Base-by-base conservation (phyloP, 2,113 vertebrate species). In the Hemibagrus wyckioides region DNA sequence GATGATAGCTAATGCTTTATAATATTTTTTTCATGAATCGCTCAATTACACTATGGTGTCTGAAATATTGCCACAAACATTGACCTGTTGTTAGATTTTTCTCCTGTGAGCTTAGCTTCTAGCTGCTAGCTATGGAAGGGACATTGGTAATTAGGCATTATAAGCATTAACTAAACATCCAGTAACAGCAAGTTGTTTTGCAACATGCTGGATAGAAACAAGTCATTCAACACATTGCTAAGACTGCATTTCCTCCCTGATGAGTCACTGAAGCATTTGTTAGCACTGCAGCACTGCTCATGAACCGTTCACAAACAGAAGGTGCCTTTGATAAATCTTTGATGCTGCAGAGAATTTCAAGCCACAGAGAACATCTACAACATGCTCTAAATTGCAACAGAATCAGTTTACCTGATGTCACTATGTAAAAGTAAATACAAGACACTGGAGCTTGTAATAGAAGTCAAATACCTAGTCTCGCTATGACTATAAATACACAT, bases 321-420 rank as follows among this genome's bases (percentile, higher is more conserved):
- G 77, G 77, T 56, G 77, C 77, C 52, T 80, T 80, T 80, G 52
- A 80, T 80, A 23, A 80, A 80, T 80, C 77, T 80, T 80, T 80
- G 17, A 56, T 56, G 30, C 77, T 36, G 50, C 77, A 36, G 30
- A 56, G 77, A 80, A 56, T 80, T 56, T 56, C 4, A 23, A 54
- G 52, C 17, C 30, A 23, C 77, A 80, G 30, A 54, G 48, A 14
- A 79, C 14, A 54, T 79, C 48, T 52, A 54, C 25, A 52, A 52
- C 25, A 8, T 79, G 76, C 48, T 79, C 15, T 30, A 54, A 33
- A 56, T 2, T 57, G 52, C 19, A 19, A 23, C 77, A 54, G 76
- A 79, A 30, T 79, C 14, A 17, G 50, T 23, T 57, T 56, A 36
- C 30, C 77, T 57, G n/a, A 30, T 80, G 50, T 23, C 50, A 54